phyloP scores from a whole-genome alignment of 2,888 invertebrate species.

The Philereme vetulata region DNA sequence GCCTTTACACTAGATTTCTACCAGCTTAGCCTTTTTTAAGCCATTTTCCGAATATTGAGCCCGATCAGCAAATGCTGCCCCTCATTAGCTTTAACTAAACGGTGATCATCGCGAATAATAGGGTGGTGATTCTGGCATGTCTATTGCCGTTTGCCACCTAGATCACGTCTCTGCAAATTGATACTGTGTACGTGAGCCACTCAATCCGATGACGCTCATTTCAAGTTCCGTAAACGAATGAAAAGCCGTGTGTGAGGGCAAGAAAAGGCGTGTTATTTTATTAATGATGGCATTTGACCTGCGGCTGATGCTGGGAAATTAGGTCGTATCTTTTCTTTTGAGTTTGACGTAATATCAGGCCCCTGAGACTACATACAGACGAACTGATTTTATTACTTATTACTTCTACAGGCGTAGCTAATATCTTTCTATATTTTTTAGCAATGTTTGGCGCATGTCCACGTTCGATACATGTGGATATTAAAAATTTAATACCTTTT shows the following conservation, averaged over 20 bases:
- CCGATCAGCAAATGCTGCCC: conserved; percentile 39
- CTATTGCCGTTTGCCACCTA: conserved; percentile 60
- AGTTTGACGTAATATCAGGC: no score
- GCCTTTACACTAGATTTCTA: no score
- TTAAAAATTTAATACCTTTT: no score
- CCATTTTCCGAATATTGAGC: not conserved
- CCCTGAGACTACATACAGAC: no score
- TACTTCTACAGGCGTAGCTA: no score
- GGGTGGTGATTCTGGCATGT: conserved; percentile 50
- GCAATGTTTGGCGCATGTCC: no score
- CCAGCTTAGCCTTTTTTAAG: no score
- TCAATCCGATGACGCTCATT: conserved; percentile 66
- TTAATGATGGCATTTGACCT: conserved; percentile 6
- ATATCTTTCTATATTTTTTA: no score
- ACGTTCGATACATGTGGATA: no score
- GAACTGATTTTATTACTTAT: no score
- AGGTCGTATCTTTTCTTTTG: no score
- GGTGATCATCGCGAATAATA: conserved; percentile 62
- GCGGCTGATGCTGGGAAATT: no score
- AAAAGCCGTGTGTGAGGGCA: conserved; percentile 21
- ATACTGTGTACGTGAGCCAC: conserved; percentile 68
- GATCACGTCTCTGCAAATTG: conserved; percentile 68
- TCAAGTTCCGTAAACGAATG: conserved; percentile 49
- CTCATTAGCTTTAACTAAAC: conserved; percentile 59
- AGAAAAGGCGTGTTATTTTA: conserved; percentile 10